A percentile compares a stretch with the other conserved stretches of the same genome.
Evolutionary conservation across 2,888 invertebrate species (phyloP).

Genomic region (Acleris cristana): DNA sequence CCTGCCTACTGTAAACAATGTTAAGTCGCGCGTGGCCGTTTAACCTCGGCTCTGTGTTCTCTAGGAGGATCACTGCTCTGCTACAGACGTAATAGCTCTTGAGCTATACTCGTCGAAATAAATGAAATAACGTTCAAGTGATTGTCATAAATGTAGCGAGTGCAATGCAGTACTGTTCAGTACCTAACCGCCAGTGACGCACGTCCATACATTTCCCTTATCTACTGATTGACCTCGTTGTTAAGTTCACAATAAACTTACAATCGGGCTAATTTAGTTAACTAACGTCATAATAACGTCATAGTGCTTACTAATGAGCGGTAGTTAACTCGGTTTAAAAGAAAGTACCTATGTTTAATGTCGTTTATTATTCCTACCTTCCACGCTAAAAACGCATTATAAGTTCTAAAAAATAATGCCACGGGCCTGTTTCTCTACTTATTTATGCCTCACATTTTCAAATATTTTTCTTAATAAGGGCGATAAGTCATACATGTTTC

Average conservation of each 20-base stretch:
- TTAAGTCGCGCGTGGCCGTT: conserved; percentile 50
- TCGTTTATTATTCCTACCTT: background rate
- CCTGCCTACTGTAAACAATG: conserved; percentile 59
- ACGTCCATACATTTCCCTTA: conserved; percentile 57
- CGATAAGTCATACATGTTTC: background rate
- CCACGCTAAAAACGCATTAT: no score
- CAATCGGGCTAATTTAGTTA: conserved; percentile 58
- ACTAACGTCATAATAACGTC: conserved; percentile 41
- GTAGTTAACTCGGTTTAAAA: conserved; percentile 6
- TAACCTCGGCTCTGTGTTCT: background rate
- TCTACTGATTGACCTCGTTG: conserved; percentile 71
- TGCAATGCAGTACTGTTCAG: background rate
- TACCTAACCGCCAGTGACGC: conserved; percentile 57
- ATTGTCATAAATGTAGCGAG: background rate
- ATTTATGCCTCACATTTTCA: no score
- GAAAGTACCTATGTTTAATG: background rate
- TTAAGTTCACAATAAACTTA: conserved; percentile 62
- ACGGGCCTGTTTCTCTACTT: no score
- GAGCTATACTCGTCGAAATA: no score
- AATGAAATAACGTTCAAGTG: no score
- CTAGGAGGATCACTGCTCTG: background rate
- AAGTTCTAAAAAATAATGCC: no score
- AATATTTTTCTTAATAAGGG: background rate
- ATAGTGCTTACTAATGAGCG: conserved; percentile 38
- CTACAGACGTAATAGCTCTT: no score